These are phyloP conservation scores for Craterocephalus amniculus DNA, from an alignment of 2,797 vertebrate species.

Conservation along the genomic window DNA sequence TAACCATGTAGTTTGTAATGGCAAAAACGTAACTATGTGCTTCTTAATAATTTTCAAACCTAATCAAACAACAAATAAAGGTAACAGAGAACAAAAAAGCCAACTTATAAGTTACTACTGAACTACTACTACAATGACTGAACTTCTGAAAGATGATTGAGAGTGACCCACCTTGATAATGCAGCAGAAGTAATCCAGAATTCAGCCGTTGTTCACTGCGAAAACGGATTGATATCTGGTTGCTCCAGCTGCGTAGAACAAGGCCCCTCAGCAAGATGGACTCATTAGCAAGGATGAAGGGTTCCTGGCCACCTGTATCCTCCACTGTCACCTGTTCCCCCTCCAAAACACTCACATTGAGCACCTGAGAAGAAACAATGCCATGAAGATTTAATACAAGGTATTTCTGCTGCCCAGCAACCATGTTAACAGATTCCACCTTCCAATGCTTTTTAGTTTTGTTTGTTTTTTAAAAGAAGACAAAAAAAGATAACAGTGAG, in stretches of 20 bases:
- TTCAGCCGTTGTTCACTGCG: conserved; percentile 81
- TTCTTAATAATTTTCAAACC: background rate
- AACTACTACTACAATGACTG: background rate
- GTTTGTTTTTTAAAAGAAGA: no score
- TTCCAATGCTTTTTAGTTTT: no score
- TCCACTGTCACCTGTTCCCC: conserved; percentile 90
- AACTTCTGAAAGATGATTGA: conserved; percentile 2
- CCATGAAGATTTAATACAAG: conserved; percentile 14
- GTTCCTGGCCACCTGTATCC: conserved; percentile 87
- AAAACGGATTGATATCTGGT: conserved; percentile 91
- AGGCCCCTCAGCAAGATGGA: conserved; percentile 90
- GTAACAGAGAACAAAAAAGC: background rate
- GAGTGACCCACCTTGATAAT: conserved; percentile 90
- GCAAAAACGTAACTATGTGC: background rate
- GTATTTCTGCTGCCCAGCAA: background rate
- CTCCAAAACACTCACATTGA: conserved; percentile 90
- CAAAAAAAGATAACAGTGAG: background rate
- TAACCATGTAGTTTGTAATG: background rate
- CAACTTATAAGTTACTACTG: background rate
- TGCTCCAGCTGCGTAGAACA: conserved; percentile 93
- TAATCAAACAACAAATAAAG: background rate
- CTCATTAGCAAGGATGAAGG: conserved; percentile 91
- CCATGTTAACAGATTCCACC: no score
- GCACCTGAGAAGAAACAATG: conserved; percentile 80
- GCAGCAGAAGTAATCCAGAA: conserved; percentile 87